phyloP scores from a whole-genome alignment of 2,888 invertebrate species.

The Syrista parreyssii region DNA sequence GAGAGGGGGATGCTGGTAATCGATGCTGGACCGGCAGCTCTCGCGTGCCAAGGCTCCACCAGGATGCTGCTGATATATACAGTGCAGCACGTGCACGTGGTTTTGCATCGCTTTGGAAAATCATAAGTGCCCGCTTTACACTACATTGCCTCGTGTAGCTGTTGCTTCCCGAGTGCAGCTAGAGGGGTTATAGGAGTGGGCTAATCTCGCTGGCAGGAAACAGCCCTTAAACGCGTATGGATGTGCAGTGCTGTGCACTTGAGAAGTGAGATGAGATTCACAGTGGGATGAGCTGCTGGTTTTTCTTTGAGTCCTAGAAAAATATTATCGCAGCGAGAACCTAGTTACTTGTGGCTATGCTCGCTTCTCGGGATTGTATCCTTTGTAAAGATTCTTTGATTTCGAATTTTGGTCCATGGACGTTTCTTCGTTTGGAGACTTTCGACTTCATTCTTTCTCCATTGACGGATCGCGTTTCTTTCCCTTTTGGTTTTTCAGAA shows the following conservation, averaged over 20 bases:
- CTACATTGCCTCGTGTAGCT: neutral
- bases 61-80: neutral
- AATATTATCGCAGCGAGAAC: conserved; percentile 48
- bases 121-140: neutral
- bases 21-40: conserved; percentile 6
- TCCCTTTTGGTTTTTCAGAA: conserved; percentile 16
- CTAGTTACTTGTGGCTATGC: neutral
- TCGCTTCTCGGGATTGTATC: neutral
- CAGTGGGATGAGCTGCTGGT: neutral
- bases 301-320: conserved; percentile 45
- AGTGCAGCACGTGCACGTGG: neutral
- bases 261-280: neutral
- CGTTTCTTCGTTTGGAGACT: conserved; percentile 43
- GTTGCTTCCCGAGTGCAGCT: neutral
- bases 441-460: conserved; percentile 49
- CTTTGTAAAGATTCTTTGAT: neutral
- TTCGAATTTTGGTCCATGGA: neutral
- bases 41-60: neutral
- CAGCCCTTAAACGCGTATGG: neutral
- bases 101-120: neutral
- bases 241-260: neutral
- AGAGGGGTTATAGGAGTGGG: neutral
- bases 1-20: conserved; percentile 8
- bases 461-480: conserved; percentile 56
- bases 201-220: neutral